Conservation (phyloP, 2,797 vertebrate genomes). For the Melanotaenia trifasciata region DNA sequence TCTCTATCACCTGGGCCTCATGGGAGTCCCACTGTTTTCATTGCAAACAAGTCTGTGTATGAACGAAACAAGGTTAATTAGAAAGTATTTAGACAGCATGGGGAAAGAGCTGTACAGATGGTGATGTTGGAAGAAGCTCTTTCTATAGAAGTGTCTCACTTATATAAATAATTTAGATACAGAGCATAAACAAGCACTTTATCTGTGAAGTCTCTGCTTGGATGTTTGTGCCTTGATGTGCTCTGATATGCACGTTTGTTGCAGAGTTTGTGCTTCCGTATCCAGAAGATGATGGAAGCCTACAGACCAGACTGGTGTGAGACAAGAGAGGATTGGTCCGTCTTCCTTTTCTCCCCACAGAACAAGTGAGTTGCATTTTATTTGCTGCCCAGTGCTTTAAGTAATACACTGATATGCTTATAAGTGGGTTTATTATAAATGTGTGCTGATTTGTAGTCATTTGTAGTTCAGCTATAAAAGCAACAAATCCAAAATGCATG, state of each 20-base stretch:
- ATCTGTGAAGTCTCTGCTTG: constrained; percentile 6
- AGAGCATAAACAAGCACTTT: constrained; percentile 15
- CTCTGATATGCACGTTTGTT: constrained; percentile 16
- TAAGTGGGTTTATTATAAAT: background rate
- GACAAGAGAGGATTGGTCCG: constrained; percentile 93
- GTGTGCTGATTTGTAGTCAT: too few relatives aligned
- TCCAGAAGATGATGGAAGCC: constrained; percentile 96
- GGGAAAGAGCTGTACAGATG: constrained; percentile 65
- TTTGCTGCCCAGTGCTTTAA: background rate
- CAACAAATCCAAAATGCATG: background rate
- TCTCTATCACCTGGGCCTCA: constrained; percentile 53
- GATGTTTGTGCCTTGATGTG: constrained; percentile 8
- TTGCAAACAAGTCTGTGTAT: constrained; percentile 70
- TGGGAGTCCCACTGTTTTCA: constrained; percentile 67
- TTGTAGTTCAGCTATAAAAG: background rate
- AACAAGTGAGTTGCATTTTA: constrained; percentile 87
- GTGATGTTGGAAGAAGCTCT: constrained; percentile 62
- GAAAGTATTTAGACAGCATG: constrained; percentile 69
- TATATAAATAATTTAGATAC: constrained; percentile 63
- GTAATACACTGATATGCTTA: background rate
- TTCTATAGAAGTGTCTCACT: constrained; percentile 60
- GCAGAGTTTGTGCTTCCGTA: constrained; percentile 94
- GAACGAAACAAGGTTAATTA: constrained; percentile 76
- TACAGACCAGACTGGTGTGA: constrained; percentile 97
- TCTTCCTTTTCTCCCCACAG: constrained; percentile 96